phyloP scores from a whole-genome alignment of 2,113 vertebrate species.

The Anser cygnoides region DNA sequence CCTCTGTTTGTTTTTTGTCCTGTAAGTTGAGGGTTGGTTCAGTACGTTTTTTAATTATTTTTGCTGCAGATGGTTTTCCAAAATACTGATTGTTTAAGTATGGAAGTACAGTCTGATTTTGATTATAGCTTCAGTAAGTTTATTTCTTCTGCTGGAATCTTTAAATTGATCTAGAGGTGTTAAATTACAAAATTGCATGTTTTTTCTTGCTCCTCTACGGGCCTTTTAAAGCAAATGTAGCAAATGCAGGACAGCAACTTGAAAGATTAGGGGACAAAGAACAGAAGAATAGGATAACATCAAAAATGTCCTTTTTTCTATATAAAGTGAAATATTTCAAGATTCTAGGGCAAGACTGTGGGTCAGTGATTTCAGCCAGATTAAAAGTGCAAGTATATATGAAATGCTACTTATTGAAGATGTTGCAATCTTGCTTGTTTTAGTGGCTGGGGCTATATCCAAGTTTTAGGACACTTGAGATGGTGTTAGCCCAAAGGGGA shows the following conservation, averaged over 20 bases:
- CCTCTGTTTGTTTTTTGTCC: neutral
- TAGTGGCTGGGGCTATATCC: neutral
- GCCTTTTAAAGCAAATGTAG: neutral
- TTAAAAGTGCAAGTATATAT: neutral
- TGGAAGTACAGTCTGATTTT: conserved; percentile 17
- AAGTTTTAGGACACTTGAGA: neutral
- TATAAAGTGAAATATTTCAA: neutral
- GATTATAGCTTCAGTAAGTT: conserved; percentile 23
- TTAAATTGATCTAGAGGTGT: neutral
- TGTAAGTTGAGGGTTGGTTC: neutral
- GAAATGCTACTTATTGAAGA: neutral
- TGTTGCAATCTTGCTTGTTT: neutral
- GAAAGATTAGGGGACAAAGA: neutral
- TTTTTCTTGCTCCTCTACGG: neutral
- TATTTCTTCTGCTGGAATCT: conserved; percentile 15
- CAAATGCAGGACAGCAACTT: neutral
- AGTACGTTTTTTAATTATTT: neutral
- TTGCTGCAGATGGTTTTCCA: conserved; percentile 4
- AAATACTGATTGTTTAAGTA: neutral
- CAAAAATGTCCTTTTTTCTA: neutral
- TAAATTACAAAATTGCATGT: neutral
- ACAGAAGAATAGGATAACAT: neutral
- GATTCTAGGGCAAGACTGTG: neutral
- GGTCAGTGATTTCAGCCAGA: neutral
- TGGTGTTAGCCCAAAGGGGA: neutral